Conservation (phyloP, 2,797 vertebrate species). For the Huso huso region DNA sequence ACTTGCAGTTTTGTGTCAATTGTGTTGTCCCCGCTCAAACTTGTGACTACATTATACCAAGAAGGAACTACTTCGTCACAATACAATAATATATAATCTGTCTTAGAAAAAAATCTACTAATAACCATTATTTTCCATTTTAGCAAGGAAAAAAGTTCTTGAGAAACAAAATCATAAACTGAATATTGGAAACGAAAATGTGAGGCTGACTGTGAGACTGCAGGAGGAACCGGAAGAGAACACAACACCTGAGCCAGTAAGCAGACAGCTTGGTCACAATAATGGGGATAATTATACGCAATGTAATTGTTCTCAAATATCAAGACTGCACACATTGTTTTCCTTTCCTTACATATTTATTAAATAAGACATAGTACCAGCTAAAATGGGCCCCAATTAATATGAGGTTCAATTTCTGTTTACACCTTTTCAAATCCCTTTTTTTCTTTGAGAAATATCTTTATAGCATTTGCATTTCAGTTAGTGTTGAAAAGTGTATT, state of each 20-base stretch:
- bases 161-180: constrained; percentile 30
- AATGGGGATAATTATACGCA: background rate
- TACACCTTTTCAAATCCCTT: no score
- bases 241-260: background rate
- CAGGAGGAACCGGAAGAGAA: background rate
- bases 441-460: no score
- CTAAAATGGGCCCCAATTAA: background rate
- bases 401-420: background rate
- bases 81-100: background rate
- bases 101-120: background rate
- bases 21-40: background rate
- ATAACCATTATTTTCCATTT: background rate
- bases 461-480: no score
- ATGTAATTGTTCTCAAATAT: background rate
- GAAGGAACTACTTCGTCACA: no score
- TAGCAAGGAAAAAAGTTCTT: constrained; percentile 39
- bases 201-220: constrained; percentile 24
- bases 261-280: no score
- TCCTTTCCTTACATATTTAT: background rate
- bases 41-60: no score
- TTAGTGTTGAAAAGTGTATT: no score
- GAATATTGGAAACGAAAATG: constrained; percentile 10
- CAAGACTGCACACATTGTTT: background rate
- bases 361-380: background rate
- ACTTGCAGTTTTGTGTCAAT: background rate